These are phyloP conservation scores for Cyclophora albipunctata DNA, from an alignment of 2,888 invertebrate species.

Conservation along the genomic window DNA sequence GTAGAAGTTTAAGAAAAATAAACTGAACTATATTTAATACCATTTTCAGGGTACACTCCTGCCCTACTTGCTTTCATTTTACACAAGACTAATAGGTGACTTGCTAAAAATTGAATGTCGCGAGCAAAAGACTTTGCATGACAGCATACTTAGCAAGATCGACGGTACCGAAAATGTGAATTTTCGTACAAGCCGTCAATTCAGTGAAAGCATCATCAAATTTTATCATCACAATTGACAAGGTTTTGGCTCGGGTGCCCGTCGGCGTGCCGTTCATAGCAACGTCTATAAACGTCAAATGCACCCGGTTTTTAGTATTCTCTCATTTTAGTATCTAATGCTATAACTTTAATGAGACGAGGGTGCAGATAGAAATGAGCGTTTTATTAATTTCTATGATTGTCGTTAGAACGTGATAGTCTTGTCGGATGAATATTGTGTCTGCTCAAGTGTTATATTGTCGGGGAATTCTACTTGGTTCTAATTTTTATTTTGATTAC, in stretches of 20 bases:
- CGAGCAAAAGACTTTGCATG: not conserved
- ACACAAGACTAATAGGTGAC: no score
- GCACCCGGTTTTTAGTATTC: conserved; percentile 8
- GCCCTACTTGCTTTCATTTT: no score
- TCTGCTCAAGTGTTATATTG: no score
- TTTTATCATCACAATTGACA: conserved; percentile 64
- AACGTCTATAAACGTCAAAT: conserved; percentile 28
- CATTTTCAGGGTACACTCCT: no score
- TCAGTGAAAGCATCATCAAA: conserved; percentile 42
- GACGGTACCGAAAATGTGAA: conserved; percentile 47
- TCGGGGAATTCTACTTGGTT: no score
- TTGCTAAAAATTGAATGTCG: conserved; percentile 20
- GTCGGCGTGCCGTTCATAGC: conserved; percentile 19
- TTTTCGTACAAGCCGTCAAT: no score
- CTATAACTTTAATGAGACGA: not conserved
- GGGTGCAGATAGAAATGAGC: not conserved
- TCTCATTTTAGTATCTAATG: not conserved
- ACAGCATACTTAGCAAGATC: conserved; percentile 1
- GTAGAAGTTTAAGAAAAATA: no score
- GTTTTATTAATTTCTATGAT: not conserved
- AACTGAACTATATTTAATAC: no score
- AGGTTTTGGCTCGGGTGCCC: conserved; percentile 52
- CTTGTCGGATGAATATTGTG: not conserved
- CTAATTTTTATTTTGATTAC: no score
- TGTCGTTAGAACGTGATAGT: not conserved